Evolutionary conservation across 2,113 vertebrate genomes (phyloP).

Genomic region (Sinocyclocheilus rhinocerous): DNA sequence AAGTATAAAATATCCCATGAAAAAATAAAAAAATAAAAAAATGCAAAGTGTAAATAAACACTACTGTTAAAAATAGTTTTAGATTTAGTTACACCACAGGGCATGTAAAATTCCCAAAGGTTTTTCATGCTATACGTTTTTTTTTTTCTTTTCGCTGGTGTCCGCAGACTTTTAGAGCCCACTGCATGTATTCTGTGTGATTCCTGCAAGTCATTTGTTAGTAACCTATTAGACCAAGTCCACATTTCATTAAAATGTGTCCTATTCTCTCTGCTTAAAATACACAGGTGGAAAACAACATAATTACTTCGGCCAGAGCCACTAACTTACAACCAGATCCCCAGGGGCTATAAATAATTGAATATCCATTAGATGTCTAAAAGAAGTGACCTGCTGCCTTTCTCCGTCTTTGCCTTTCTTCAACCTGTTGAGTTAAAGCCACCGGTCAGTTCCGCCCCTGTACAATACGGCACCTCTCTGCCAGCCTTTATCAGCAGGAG

Average conservation of each 20-base stretch:
- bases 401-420: constrained; percentile 31
- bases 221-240: too few species aligned
- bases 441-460: constrained; percentile 51
- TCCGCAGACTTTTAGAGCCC: background rate
- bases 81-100: too few species aligned
- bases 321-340: constrained; percentile 18
- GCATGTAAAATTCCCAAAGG: too few species aligned
- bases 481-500: constrained; percentile 58
- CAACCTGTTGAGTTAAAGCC: constrained; percentile 56
- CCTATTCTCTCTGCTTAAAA: background rate
- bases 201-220: background rate
- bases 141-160: background rate
- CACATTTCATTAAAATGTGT: background rate
- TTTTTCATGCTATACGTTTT: too few species aligned
- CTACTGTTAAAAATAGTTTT: too few species aligned
- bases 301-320: background rate
- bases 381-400: constrained; percentile 21
- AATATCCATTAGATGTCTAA: constrained; percentile 40
- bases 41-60: too few species aligned
- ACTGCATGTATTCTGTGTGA: background rate
- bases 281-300: background rate
- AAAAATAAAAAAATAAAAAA: background rate
- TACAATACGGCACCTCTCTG: constrained; percentile 29
- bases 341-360: constrained; percentile 42
- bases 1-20: background rate